phyloP scores from a whole-genome alignment of 1,140 invertebrate genomes.

The Araneus ventricosus region DNA sequence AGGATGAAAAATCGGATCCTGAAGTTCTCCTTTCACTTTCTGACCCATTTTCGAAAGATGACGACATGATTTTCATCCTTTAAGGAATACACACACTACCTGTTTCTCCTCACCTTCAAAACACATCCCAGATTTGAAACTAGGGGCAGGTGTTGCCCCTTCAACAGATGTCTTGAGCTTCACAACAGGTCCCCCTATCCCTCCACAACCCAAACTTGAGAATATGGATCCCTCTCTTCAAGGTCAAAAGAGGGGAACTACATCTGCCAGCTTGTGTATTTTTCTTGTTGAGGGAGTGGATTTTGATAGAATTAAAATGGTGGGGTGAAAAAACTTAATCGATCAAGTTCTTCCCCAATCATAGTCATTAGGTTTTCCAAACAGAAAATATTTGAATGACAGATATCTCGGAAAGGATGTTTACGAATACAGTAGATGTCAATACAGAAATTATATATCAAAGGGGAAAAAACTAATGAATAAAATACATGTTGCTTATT shows the following conservation, averaged over 20 bases:
- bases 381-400: neutral
- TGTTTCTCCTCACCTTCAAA: neutral
- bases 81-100: neutral
- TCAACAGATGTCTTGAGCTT: neutral
- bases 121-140: neutral
- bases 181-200: neutral
- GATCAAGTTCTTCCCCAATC: neutral
- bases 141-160: neutral
- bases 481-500: too few species aligned
- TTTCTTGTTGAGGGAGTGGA: neutral
- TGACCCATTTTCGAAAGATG: neutral
- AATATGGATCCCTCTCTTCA: conserved; percentile 3
- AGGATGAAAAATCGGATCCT: too few species aligned
- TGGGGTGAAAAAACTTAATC: neutral
- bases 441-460: too few species aligned
- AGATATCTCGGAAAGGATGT: neutral
- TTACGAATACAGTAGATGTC: too few species aligned
- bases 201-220: neutral
- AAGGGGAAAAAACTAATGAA: too few species aligned
- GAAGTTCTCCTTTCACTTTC: neutral
- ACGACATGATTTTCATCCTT: neutral
- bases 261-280: neutral
- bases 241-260: neutral
- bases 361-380: neutral
- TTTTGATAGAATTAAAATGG: neutral